A percentile compares a stretch with the other conserved stretches of the same genome.
Evolutionary conservation across 1,140 invertebrate species (phyloP).

Genomic region (Steinernema feltiae): DNA sequence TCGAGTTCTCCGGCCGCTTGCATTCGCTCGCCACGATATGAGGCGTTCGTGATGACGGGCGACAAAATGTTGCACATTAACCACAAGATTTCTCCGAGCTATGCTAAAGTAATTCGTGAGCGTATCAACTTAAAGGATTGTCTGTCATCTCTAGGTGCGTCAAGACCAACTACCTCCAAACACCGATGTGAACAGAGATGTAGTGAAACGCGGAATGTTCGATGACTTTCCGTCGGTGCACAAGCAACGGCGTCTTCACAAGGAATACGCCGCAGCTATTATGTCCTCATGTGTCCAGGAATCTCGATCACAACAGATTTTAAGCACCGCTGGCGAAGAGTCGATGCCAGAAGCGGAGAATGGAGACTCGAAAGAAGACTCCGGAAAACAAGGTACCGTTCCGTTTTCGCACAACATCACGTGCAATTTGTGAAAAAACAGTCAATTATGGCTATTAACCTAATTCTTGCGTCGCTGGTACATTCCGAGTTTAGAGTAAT

Average conservation of each 20-base stretch:
- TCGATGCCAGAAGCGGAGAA: not conserved
- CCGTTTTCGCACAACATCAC: no score
- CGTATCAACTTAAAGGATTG: conserved; percentile 2
- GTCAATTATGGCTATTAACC: no score
- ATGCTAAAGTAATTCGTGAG: conserved; percentile 48
- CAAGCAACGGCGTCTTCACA: conserved; percentile 27
- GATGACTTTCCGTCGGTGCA: conserved; percentile 44
- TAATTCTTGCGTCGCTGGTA: no score
- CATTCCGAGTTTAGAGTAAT: no score
- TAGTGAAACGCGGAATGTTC: conserved; percentile 24
- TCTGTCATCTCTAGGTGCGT: conserved; percentile 28
- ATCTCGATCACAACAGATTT: conserved; percentile 43
- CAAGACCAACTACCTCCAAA: conserved; percentile 46
- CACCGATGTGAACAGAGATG: conserved; percentile 36
- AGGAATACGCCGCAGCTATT: conserved; percentile 24
- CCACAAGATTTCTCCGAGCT: conserved; percentile 63
- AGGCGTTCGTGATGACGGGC: conserved; percentile 94
- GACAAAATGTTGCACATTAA: conserved; percentile 80
- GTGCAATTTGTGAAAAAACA: no score
- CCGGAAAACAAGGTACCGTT: not conserved
- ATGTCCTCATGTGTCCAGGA: conserved; percentile 18
- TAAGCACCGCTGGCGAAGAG: conserved; percentile 18
- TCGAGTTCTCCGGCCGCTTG: not conserved
- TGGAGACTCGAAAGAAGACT: not conserved
- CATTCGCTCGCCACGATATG: conserved; percentile 64